Conservation (phyloP, 2,797 vertebrate species). For the Hippopotamyrus pictus region DNA sequence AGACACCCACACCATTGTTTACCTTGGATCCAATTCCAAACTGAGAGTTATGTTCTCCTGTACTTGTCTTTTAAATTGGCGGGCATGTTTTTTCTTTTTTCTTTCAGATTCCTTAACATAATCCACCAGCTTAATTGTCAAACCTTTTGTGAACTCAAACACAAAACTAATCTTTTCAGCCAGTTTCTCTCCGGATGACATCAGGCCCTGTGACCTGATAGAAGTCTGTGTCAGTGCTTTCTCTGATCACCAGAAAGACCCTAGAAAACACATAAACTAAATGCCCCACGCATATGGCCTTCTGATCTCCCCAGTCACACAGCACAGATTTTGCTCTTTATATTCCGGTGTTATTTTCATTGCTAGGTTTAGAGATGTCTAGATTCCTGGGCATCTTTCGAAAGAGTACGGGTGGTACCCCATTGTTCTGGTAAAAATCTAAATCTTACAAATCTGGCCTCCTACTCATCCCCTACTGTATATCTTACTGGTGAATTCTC, state of each 20-base stretch:
- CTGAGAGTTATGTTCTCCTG: background rate
- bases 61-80: background rate
- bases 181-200: background rate
- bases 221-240: background rate
- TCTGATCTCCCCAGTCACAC: background rate
- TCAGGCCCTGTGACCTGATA: background rate
- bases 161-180: background rate
- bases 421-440: background rate
- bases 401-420: background rate
- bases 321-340: background rate
- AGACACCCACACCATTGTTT: background rate
- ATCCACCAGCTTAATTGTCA: background rate
- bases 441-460: background rate
- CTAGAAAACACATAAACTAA: background rate
- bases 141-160: background rate
- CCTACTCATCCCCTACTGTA: background rate
- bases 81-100: background rate
- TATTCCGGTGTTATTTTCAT: background rate
- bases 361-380: background rate
- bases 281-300: no score
- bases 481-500: background rate
- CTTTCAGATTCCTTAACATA: slow-evolving; percentile 5
- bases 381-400: background rate
- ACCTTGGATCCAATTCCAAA: background rate
- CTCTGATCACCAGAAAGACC: background rate